Base-by-base conservation (phyloP, 2,888 invertebrate species). In the Ypsolopha scabrella region DNA sequence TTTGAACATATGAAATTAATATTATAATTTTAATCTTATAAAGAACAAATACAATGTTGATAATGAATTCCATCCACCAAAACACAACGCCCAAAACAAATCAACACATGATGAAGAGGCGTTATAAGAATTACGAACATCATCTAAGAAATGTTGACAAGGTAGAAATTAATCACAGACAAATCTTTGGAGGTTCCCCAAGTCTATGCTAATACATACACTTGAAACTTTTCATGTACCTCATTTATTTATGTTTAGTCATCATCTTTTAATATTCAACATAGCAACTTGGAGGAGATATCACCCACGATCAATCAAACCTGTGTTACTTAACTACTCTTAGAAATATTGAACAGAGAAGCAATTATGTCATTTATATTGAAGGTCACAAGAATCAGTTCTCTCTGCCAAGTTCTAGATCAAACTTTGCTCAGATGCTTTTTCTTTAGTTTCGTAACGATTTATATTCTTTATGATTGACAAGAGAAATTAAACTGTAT, bases 161-260 rank as follows among this genome's bases (percentile, higher is more conserved):
- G 72, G 60, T 58, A 64, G 62, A 63, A 70, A 79, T 75, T 73
- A 74, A 77, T 77, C 68, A 71, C 58, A 60, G 58, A 73, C 72
- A 73, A 75, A 71, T 68, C 65, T 64, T 60, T 61, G 58, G 57
- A 55, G 60, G 8, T 9, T 41, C 56, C 58, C 58, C 51, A 53
- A 65, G 62, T 61, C 65, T 71, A 72, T 74, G 71, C 68, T 75
- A 72, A 72, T 75, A 65, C 52, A 36, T 52, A 44, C 33, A 55
- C 45, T 47, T 51, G 46, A 48, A 44, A 55, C 68, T 64, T 68
- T 73, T 72, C 66, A 63, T 62, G 66, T 68, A 65, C 63, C 70
- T 75, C 74, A 76, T 79, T 76, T 79, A 75, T 80, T 74, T 72
- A 64, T 71, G 78, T 75, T 74, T 65, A 78, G 81, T 82, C 80